Evolutionary conservation across 2,888 invertebrate genomes (phyloP).

Genomic region (Anaspis maculata): DNA sequence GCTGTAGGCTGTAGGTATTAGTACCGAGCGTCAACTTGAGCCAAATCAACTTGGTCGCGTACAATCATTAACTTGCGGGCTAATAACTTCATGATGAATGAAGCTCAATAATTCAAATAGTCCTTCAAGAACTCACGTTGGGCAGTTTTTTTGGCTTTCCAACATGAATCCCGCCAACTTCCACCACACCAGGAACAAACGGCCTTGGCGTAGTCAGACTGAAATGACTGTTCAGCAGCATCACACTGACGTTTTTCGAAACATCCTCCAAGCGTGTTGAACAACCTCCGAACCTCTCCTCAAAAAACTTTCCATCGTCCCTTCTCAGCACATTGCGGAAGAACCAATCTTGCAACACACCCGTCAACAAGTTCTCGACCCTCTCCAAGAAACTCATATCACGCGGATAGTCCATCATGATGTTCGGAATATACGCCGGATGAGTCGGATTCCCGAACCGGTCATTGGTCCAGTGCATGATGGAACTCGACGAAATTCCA

Average conservation of each 20-base stretch:
- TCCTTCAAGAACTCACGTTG: constrained; percentile 27
- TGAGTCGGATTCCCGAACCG: constrained; percentile 44
- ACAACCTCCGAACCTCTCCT: constrained; percentile 38
- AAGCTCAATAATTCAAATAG: no score
- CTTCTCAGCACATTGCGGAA: constrained; percentile 15
- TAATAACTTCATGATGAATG: no score
- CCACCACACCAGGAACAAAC: constrained; percentile 42
- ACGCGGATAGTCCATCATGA: constrained; percentile 34
- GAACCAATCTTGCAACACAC: constrained; percentile 14
- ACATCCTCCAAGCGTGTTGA: constrained; percentile 5
- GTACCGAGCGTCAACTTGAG: no score
- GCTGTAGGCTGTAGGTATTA: no score
- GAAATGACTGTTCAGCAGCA: constrained; percentile 45
- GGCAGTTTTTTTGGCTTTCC: constrained; percentile 40
- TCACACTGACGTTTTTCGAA: constrained; percentile 35
- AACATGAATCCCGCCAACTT: constrained; percentile 53
- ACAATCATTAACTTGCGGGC: no score
- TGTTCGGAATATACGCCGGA: constrained; percentile 42
- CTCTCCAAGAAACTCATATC: constrained; percentile 31
- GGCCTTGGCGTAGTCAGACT: constrained; percentile 41
- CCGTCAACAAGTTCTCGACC: constrained; percentile 37
- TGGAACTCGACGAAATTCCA: constrained; percentile 41
- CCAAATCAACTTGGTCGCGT: no score
- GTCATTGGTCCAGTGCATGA: constrained; percentile 43
- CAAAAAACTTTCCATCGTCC: constrained; percentile 26